Evolutionary conservation across 2,888 invertebrate species (phyloP).

Genomic region (Patella caerulea): DNA sequence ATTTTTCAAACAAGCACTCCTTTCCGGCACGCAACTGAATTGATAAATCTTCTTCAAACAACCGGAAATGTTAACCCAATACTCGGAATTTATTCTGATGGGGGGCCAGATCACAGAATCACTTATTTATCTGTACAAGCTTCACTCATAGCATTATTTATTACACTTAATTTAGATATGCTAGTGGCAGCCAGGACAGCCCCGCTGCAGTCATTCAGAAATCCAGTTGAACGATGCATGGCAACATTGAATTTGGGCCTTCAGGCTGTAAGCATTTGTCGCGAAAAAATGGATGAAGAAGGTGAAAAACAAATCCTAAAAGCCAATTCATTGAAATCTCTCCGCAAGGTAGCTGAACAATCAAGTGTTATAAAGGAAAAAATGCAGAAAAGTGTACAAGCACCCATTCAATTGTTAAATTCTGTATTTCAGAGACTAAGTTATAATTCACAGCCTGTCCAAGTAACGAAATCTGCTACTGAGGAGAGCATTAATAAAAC

Average conservation of each 20-base stretch:
- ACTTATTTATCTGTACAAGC: slow-evolving; percentile 25
- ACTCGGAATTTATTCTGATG: slow-evolving; percentile 26
- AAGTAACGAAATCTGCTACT: too few relatives aligned
- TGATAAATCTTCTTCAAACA: neutral
- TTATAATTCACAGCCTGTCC: too few relatives aligned
- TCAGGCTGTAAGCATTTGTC: slow-evolving; percentile 18
- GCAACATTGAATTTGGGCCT: slow-evolving; percentile 18
- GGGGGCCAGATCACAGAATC: slow-evolving; percentile 26
- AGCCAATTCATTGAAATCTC: slow-evolving; percentile 1
- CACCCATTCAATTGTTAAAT: too few relatives aligned
- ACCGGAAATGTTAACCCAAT: slow-evolving; percentile 16
- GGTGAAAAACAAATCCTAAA: slow-evolving; percentile 16
- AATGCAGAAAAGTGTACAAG: neutral
- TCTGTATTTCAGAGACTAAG: too few relatives aligned
- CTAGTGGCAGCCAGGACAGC: slow-evolving; percentile 30
- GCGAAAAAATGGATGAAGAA: slow-evolving; percentile 18
- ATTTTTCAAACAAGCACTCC: slow-evolving; percentile 24
- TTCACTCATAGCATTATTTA: slow-evolving; percentile 17
- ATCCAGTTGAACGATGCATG: slow-evolving; percentile 24
- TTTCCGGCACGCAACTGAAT: slow-evolving; percentile 25
- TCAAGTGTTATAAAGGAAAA: slow-evolving; percentile 8
- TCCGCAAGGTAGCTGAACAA: neutral
- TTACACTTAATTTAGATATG: slow-evolving; percentile 21
- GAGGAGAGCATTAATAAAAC: too few relatives aligned
- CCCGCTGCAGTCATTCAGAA: slow-evolving; percentile 20